These are phyloP conservation scores for Mechanitis mazaeus DNA, from an alignment of 2,888 invertebrate species.

Conservation along the genomic window DNA sequence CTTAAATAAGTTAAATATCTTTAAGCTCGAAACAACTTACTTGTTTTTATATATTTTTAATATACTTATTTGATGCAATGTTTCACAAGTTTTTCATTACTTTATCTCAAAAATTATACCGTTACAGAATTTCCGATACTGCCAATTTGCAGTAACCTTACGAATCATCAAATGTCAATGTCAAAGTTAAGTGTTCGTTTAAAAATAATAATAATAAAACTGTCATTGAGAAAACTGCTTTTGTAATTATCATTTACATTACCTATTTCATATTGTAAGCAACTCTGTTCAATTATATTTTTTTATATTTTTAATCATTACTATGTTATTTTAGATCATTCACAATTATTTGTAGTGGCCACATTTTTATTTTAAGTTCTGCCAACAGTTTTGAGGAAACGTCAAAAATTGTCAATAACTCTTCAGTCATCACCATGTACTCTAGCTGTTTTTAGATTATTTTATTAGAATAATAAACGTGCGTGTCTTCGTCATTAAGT, in stretches of 20 bases:
- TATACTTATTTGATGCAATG: not conserved
- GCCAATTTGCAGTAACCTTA: not conserved
- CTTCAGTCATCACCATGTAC: slow-evolving; percentile 42
- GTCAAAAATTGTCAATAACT: slow-evolving; percentile 43
- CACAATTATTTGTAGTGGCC: slow-evolving; percentile 5
- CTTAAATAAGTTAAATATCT: not conserved
- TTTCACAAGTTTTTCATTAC: not conserved
- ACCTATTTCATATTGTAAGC: too few species aligned
- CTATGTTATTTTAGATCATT: not conserved
- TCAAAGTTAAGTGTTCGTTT: not conserved
- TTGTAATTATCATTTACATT: too few species aligned
- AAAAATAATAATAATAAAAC: not conserved
- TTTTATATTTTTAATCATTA: too few species aligned
- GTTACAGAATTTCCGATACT: not conserved
- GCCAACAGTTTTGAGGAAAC: slow-evolving; percentile 23
- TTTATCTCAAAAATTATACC: not conserved
- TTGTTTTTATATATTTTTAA: not conserved
- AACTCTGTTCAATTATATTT: too few species aligned
- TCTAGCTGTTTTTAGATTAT: slow-evolving; percentile 51
- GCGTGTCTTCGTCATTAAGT: slow-evolving; percentile 60
- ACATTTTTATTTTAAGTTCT: slow-evolving; percentile 8
- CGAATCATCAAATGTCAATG: not conserved
- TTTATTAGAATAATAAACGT: slow-evolving; percentile 52
- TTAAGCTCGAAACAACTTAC: not conserved
- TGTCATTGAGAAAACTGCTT: too few species aligned